Base-by-base conservation (phyloP, 2,797 vertebrate species). In the Aselliscus stoliczkanus region DNA sequence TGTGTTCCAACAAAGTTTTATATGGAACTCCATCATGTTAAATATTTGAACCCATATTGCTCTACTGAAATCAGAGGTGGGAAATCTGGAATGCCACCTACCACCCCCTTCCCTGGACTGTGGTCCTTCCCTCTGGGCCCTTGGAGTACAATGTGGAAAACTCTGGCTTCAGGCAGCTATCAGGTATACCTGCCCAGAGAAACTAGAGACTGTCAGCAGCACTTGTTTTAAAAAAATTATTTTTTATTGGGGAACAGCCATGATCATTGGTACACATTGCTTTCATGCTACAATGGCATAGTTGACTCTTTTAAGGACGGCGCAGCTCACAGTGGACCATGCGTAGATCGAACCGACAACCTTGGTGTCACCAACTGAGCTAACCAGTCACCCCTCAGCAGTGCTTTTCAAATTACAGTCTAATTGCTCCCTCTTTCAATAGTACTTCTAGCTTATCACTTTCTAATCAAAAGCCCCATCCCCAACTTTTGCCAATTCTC, bases 401-500 rank as follows among this genome's bases (percentile, higher is more conserved):
- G 20, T 1, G 56, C 52, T 69, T 95, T 60, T 1, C 2, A 72
- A 44, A 84, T 37, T 31, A 31, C 12, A 6, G 44, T 54, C 62
- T 77, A 47, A 90, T 47, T 58, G 47, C 42, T 83, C 60, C 70
- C 1, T 47, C 42, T 62, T 84, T 13, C 31, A 62, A 75, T 12
- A 52, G 56, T 5, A 42, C 21, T 42, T 87, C 64, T 39, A 79
- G 62, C 20, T 73, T 83, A 90, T 65, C 8, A 7, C 34, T 70
- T 83, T 70, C 60, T 65, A 83, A 87, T 82, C 64, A 54, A 72
- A 94, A 75, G 70, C 3, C 17, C n/a, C 2, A 3, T 2, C 62
- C 34, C 25, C 23, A 2, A 18, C 70, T 90, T 75, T 73, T 88
- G 75, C 79, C 91, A 67, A 25, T 91, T 89, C 69, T 54, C 73